Evolutionary conservation across 2,113 vertebrate genomes (phyloP).

Genomic region (Neopipo cinnamomea): DNA sequence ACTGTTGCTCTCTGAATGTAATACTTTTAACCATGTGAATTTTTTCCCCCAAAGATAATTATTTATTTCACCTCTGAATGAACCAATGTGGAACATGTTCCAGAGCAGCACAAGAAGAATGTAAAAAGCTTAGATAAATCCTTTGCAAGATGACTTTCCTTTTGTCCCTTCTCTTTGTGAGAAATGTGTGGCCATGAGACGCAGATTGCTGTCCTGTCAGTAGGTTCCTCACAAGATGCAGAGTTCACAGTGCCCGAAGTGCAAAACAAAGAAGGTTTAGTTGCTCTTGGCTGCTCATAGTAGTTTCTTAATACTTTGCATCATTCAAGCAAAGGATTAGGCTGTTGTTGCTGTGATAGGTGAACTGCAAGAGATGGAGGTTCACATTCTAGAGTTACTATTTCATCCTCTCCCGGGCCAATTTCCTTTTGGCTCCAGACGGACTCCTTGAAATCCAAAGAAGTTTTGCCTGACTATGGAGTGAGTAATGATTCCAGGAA

Average conservation of each 20-base stretch:
- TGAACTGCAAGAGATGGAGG: neutral
- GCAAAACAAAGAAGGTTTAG: conserved; percentile 8
- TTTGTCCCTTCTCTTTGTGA: neutral
- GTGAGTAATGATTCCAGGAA: conserved; percentile 65
- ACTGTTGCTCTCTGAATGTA: conserved; percentile 8
- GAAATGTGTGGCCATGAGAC: neutral
- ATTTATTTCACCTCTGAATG: conserved; percentile 50
- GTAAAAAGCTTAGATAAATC: conserved; percentile 10
- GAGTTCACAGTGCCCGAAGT: conserved; percentile 7
- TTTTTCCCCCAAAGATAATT: conserved; percentile 10
- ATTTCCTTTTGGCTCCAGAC: conserved; percentile 53
- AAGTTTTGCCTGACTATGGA: conserved; percentile 41
- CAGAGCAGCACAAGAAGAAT: neutral
- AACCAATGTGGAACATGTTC: conserved; percentile 10
- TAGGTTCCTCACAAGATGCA: conserved; percentile 30
- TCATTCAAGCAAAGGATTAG: neutral
- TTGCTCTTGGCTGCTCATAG: neutral
- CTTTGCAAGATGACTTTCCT: neutral
- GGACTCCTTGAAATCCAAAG: conserved; percentile 36
- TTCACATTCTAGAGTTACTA: conserved; percentile 34
- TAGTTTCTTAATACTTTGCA: neutral
- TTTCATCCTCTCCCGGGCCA: conserved; percentile 32
- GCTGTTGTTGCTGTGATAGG: neutral
- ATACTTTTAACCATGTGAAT: conserved; percentile 9
- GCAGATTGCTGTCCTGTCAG: neutral